Evolutionary conservation across 2,113 vertebrate genomes (phyloP).

Genomic region (Buteo buteo): DNA sequence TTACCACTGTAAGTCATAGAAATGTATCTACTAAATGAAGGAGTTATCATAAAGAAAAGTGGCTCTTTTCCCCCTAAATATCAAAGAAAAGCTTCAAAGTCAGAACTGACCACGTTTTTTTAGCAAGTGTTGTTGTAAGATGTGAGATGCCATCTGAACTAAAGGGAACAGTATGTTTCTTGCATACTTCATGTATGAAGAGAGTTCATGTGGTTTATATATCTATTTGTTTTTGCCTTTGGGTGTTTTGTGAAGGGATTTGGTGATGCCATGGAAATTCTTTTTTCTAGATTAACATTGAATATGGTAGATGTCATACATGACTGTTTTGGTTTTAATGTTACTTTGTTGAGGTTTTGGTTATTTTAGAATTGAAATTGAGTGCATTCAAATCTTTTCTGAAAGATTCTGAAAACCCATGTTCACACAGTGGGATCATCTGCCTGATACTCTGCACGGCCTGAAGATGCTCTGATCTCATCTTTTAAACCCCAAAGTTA

Average conservation of each 20-base stretch:
- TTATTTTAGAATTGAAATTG: not conserved
- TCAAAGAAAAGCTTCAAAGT: not conserved
- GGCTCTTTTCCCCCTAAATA: not conserved
- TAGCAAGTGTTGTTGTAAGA: not conserved
- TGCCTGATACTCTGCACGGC: not conserved
- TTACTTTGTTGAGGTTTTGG: not conserved
- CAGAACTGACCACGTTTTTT: not conserved
- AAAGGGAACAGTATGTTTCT: not conserved
- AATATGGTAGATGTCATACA: not conserved
- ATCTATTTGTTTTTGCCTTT: not conserved
- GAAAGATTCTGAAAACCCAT: not conserved
- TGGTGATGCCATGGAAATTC: not conserved
- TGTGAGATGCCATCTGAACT: not conserved
- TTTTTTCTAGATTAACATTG: not conserved
- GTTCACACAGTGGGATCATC: not conserved
- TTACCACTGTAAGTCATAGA: not conserved
- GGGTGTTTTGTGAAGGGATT: not conserved
- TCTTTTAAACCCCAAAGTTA: not conserved
- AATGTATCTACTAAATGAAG: not conserved
- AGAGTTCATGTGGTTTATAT: not conserved
- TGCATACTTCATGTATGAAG: not conserved
- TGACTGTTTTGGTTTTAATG: not conserved
- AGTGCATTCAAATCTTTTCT: not conserved
- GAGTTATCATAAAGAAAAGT: not conserved
- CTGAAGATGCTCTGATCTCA: not conserved